These are phyloP conservation scores for Zaprionus bogoriensis DNA, from an alignment of 2,888 invertebrate species.

Conservation along the genomic window DNA sequence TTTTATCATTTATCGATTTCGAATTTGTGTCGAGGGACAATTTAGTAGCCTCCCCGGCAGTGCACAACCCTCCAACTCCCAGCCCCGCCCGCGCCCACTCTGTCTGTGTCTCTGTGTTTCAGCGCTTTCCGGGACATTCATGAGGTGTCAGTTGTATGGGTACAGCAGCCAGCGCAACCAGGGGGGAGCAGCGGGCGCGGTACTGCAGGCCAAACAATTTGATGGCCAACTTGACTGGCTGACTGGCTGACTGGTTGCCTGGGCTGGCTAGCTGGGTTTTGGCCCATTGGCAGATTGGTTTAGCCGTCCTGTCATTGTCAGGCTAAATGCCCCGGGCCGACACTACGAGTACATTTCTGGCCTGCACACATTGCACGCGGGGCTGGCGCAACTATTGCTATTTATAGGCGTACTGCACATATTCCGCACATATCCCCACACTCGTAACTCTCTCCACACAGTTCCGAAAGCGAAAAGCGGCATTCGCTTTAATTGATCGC, in stretches of 20 bases:
- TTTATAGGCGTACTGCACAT: conserved; percentile 35
- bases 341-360: conserved; percentile 71
- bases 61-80: neutral
- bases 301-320: conserved; percentile 67
- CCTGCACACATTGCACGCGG: conserved; percentile 15
- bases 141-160: conserved; percentile 69
- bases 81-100: neutral
- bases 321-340: conserved; percentile 66
- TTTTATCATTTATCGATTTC: conserved; percentile 82
- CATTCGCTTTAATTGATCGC: conserved; percentile 24
- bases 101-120: conserved; percentile 27
- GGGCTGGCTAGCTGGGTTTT: conserved; percentile 26
- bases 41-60: conserved; percentile 58
- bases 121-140: conserved; percentile 57
- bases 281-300: conserved; percentile 47
- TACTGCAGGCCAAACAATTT: conserved; percentile 53
- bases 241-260: conserved; percentile 18
- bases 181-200: conserved; percentile 9
- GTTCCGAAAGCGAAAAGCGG: neutral
- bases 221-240: conserved; percentile 62
- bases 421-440: neutral
- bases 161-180: conserved; percentile 11
- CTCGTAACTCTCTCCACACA: neutral
- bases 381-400: conserved; percentile 45
- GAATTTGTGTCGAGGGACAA: conserved; percentile 80